Evolutionary conservation across 2,113 vertebrate species (phyloP).

Genomic region (Brienomyrus longianalis): DNA sequence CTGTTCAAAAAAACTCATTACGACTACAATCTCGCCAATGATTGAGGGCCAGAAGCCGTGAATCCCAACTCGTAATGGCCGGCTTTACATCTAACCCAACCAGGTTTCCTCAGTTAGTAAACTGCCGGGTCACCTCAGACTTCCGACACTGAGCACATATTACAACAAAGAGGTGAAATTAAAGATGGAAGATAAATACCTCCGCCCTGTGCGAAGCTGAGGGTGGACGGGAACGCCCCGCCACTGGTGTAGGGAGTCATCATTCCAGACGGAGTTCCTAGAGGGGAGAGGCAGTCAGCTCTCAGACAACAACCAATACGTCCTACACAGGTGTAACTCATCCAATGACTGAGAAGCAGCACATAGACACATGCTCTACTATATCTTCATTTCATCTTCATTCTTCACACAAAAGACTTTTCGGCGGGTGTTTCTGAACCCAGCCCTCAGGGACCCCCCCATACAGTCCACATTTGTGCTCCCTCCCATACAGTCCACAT

Average conservation of each 20-base stretch:
- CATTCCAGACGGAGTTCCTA: constrained; percentile 64
- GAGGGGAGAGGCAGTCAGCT: not conserved
- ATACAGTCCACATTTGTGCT: too few relatives aligned
- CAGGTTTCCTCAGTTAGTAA: not conserved
- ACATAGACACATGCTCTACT: not conserved
- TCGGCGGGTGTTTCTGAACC: not conserved
- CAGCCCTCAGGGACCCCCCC: not conserved
- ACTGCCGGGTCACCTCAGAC: not conserved
- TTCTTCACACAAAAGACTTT: not conserved
- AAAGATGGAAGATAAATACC: constrained; percentile 45
- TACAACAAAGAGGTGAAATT: constrained; percentile 5
- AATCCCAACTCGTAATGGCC: not conserved
- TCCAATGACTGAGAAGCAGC: not conserved
- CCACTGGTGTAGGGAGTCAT: constrained; percentile 63
- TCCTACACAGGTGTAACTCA: not conserved
- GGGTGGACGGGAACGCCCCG: constrained; percentile 62
- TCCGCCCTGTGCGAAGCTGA: constrained; percentile 60
- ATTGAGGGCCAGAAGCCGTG: not conserved
- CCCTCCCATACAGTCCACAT: too few relatives aligned
- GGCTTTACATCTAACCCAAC: not conserved
- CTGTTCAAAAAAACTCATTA: not conserved
- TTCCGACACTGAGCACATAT: constrained; percentile 6
- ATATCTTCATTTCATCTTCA: not conserved
- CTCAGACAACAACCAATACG: not conserved
- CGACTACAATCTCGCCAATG: not conserved